Percentiles rank a stretch among this genome's conserved stretches.
These are phyloP conservation scores for Anneissia japonica DNA, from an alignment of 35 echinoderm and acorn worm genomes.

Conservation along the genomic window DNA sequence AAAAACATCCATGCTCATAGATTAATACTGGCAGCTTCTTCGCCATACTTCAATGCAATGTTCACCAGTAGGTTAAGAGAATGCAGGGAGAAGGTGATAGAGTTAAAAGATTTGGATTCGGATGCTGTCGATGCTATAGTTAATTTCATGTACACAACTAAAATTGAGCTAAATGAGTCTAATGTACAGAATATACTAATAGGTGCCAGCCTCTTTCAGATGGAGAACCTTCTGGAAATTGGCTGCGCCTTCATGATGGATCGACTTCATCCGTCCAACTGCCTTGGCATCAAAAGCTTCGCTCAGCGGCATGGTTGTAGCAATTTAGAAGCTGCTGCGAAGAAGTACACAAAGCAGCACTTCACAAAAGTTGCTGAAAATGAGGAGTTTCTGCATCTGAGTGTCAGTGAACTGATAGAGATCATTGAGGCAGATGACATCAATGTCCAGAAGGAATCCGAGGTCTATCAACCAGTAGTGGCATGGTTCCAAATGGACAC, in stretches of 20 bases:
- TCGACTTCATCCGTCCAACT: constrained; percentile 71
- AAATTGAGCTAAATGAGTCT: constrained; percentile 57
- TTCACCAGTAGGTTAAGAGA: constrained; percentile 86
- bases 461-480: constrained; percentile 71
- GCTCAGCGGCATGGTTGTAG: constrained; percentile 67
- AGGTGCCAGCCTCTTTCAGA: constrained; percentile 75
- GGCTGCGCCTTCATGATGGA: constrained; percentile 77
- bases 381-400: constrained; percentile 83
- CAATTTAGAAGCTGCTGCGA: constrained; percentile 58
- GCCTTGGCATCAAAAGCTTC: constrained; percentile 63
- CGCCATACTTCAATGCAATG: constrained; percentile 97
- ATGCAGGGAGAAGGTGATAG: constrained; percentile 54
- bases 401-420: constrained; percentile 50
- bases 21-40: constrained; percentile 77
- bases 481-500: constrained; percentile 57
- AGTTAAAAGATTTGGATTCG: constrained; percentile 50
- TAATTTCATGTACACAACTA: constrained; percentile 79
- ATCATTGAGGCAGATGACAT: constrained; percentile 63
- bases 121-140: constrained; percentile 65
- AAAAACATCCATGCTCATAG: constrained; percentile 65
- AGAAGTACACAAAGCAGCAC: constrained; percentile 58
- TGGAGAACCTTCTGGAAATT: constrained; percentile 53
- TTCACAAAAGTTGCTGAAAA: constrained; percentile 70
- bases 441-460: constrained; percentile 81
- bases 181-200: constrained; percentile 80